Evolutionary conservation across 2,888 invertebrate genomes (phyloP).

Genomic region (Archaeoteleia sp.): DNA sequence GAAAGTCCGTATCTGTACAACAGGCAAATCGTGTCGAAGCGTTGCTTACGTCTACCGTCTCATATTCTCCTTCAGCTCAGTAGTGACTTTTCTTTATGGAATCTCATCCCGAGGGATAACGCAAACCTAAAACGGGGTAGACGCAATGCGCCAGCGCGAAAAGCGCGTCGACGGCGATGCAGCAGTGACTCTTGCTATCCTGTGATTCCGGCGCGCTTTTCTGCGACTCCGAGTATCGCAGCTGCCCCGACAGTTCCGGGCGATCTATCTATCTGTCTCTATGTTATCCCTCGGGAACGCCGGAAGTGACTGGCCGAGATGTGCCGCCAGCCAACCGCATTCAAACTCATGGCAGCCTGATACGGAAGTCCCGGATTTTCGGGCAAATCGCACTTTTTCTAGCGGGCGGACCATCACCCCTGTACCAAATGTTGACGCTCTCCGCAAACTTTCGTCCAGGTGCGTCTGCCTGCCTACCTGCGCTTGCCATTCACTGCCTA

Average conservation of each 20-base stretch:
- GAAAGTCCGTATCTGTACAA: no score
- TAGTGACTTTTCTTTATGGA: no score
- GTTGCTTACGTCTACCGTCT: no score
- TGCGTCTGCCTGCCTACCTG: no score
- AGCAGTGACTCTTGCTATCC: slow-evolving; percentile 60
- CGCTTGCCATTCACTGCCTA: no score
- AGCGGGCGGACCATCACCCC: slow-evolving; percentile 57
- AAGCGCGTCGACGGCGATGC: not conserved
- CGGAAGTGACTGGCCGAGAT: slow-evolving; percentile 43
- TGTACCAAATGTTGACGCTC: slow-evolving; percentile 36
- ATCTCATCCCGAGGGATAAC: no score
- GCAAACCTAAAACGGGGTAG: no score
- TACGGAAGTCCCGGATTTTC: slow-evolving; percentile 69
- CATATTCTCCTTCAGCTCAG: no score
- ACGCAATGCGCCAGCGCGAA: slow-evolving; percentile 12
- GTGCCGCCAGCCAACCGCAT: slow-evolving; percentile 35
- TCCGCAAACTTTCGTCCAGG: no score
- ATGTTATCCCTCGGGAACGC: slow-evolving; percentile 42
- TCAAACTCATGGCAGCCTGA: slow-evolving; percentile 61
- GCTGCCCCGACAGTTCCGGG: slow-evolving; percentile 22
- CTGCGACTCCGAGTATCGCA: slow-evolving; percentile 44
- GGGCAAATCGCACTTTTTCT: slow-evolving; percentile 70
- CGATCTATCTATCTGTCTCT: not conserved
- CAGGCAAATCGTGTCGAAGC: no score
- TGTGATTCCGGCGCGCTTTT: slow-evolving; percentile 69